phyloP scores from a whole-genome alignment of 2,888 invertebrate species.

The Coelinius sp. region DNA sequence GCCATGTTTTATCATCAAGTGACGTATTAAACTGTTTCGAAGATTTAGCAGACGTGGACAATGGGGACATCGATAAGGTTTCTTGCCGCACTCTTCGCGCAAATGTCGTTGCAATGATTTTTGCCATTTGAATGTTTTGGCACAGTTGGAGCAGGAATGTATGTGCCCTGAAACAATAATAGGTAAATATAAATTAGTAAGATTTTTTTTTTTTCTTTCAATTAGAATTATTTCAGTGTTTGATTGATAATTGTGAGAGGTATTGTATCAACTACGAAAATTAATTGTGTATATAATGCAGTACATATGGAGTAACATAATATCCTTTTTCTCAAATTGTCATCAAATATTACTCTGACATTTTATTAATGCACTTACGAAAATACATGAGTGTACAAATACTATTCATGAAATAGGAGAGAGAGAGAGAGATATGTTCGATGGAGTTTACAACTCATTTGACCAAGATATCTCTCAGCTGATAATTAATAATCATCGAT shows the following conservation, averaged over 20 bases:
- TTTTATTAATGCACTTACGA: slow-evolving; percentile 66
- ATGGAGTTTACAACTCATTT: background rate
- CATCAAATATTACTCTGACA: slow-evolving; percentile 40
- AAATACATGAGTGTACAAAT: slow-evolving; percentile 68
- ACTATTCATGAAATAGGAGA: slow-evolving; percentile 43
- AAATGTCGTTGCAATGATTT: slow-evolving; percentile 42
- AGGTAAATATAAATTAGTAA: slow-evolving; percentile 25
- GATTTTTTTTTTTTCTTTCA: background rate
- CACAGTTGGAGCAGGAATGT: slow-evolving; percentile 30
- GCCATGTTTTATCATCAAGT: slow-evolving; percentile 41
- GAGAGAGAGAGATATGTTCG: too few species aligned
- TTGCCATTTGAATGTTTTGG: slow-evolving; percentile 46
- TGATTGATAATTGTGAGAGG: background rate
- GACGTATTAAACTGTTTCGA: slow-evolving; percentile 39
- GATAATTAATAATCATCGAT: slow-evolving; percentile 2
- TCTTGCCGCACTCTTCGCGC: slow-evolving; percentile 48
- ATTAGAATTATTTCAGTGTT: background rate
- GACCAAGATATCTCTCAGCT: background rate
- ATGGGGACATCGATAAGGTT: slow-evolving; percentile 41
- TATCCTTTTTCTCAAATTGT: slow-evolving; percentile 24
- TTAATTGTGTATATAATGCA: background rate
- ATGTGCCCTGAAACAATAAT: slow-evolving; percentile 42
- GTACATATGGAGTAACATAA: background rate
- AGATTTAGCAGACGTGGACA: slow-evolving; percentile 42
- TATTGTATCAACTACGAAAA: background rate